Percentiles rank a stretch among this genome's conserved stretches.
These are phyloP conservation scores for Nipponia nippon DNA, from an alignment of 2,113 vertebrate species.

Conservation along the genomic window DNA sequence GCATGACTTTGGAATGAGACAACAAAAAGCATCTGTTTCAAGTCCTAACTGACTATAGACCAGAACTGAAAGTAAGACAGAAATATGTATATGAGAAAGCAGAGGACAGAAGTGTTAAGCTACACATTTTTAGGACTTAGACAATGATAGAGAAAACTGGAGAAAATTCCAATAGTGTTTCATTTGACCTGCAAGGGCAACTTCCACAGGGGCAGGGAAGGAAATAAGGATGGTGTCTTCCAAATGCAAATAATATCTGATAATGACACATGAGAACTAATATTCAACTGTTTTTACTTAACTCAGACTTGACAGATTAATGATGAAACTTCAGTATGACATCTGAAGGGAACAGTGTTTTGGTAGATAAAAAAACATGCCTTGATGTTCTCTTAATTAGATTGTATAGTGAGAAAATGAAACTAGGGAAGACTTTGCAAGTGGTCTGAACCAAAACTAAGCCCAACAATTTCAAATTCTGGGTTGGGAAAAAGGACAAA, in stretches of 20 bases:
- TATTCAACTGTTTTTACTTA: background rate
- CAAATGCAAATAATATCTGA: background rate
- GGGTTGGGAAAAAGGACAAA: background rate
- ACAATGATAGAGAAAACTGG: background rate
- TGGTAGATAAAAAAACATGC: background rate
- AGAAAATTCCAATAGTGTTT: background rate
- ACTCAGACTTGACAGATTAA: background rate
- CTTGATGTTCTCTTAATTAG: background rate
- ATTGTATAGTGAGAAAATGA: background rate
- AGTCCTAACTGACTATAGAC: background rate
- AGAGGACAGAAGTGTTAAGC: background rate
- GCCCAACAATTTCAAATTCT: background rate
- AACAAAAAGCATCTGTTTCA: background rate
- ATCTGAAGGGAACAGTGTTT: background rate
- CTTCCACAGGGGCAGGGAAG: background rate
- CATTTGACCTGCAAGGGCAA: background rate
- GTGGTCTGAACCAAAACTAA: background rate
- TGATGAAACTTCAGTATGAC: background rate
- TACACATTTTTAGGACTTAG: background rate
- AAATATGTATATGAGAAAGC: background rate
- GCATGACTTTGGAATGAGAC: background rate
- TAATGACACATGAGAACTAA: background rate
- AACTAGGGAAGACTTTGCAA: background rate
- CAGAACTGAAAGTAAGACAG: background rate
- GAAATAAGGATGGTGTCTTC: background rate